Percentiles rank a stretch among this genome's conserved stretches.
Conservation (phyloP, 2,113 vertebrate genomes). For the Petroica traversi region DNA sequence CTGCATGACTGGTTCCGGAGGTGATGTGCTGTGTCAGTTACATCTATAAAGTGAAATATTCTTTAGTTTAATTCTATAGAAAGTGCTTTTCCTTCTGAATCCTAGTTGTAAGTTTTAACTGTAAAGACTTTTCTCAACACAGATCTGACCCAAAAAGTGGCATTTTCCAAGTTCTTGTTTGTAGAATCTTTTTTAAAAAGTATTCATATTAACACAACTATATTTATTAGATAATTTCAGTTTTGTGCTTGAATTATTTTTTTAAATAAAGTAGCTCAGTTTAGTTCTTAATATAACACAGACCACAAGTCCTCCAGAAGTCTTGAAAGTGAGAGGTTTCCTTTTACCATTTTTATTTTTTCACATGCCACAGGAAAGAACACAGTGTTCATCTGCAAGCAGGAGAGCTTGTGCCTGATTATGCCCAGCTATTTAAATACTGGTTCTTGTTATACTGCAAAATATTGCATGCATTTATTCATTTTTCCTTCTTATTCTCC, state of each 20-base stretch:
- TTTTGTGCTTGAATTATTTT: not conserved
- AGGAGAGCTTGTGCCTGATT: not conserved
- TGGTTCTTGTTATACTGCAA: not conserved
- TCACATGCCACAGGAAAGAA: not conserved
- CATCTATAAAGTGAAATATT: not conserved
- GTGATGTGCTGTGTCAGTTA: not conserved
- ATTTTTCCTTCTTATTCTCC: conserved; percentile 10
- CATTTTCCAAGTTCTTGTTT: not conserved
- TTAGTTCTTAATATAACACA: not conserved
- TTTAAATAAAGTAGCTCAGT: not conserved
- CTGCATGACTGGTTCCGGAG: not conserved
- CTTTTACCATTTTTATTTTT: not conserved
- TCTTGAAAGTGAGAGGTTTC: not conserved
- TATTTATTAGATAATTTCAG: not conserved
- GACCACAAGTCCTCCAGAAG: not conserved
- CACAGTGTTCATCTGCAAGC: not conserved
- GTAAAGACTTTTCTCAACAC: not conserved
- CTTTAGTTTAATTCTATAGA: not conserved
- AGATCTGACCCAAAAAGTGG: not conserved
- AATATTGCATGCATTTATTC: not conserved
- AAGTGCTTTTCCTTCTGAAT: not conserved
- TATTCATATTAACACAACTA: accelerated
- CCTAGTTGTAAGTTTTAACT: not conserved
- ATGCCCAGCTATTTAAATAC: conserved; percentile 11
- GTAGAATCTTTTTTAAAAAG: not conserved